These are phyloP conservation scores for mouse (Mus musculus) DNA, from an alignment of 2,113 vertebrate species.

Conservation along the genomic window GRCm39 chrX:167023501-167024000, in stretches of 20 bases:
- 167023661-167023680: neutral
- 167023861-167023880: no score
- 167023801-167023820: neutral
- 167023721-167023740: no score
- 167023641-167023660: neutral
- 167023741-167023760: neutral
- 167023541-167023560: neutral
- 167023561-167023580: neutral
- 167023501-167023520: neutral
- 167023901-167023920: neutral
- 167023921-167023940: neutral
- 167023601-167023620: neutral
- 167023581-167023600: neutral
- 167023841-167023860: neutral
- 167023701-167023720: neutral
- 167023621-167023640: neutral
- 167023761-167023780: neutral
- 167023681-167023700: neutral
- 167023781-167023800: neutral
- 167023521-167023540: neutral
- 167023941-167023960: neutral
- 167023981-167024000: neutral
- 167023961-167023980: neutral
- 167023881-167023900: neutral
- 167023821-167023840: neutral